phyloP scores from a whole-genome alignment of 2,113 vertebrate genomes.

The Gnathonemus echidnorhynchus region DNA sequence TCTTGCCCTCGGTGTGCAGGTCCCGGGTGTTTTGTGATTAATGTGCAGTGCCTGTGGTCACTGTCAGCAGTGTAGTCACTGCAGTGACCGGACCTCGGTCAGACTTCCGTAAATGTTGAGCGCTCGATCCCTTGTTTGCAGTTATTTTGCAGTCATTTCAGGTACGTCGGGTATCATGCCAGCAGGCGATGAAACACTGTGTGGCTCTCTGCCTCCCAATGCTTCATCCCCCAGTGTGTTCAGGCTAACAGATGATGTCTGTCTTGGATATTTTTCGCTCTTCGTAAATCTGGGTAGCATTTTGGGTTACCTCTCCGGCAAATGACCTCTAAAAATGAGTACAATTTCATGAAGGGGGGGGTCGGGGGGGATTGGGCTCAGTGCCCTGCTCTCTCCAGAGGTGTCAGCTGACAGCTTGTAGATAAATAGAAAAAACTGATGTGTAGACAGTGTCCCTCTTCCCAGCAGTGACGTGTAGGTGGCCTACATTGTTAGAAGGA shows the following conservation, averaged over 20 bases:
- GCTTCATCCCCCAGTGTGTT: neutral
- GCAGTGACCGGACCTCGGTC: neutral
- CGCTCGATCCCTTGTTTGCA: neutral
- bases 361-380: conserved; percentile 24
- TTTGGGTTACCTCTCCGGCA: neutral
- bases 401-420: conserved; percentile 25
- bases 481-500: neutral
- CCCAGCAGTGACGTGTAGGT: neutral
- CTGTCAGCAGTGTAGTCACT: neutral
- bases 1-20: neutral
- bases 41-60: neutral
- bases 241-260: neutral
- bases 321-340: neutral
- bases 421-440: conserved; percentile 21
- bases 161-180: neutral
- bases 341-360: conserved; percentile 11
- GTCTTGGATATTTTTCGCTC: neutral
- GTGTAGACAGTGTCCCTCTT: conserved; percentile 17
- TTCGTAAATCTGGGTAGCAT: neutral
- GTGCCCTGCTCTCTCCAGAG: conserved; percentile 29
- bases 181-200: neutral
- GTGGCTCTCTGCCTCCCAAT: neutral
- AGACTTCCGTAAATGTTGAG: neutral
- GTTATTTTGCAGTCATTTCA: neutral
- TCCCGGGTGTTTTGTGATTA: neutral